A percentile compares a stretch with the other conserved stretches of the same genome.
Evolutionary conservation across 1,140 invertebrate genomes (phyloP).

Genomic region (Adoxophyes honmai): DNA sequence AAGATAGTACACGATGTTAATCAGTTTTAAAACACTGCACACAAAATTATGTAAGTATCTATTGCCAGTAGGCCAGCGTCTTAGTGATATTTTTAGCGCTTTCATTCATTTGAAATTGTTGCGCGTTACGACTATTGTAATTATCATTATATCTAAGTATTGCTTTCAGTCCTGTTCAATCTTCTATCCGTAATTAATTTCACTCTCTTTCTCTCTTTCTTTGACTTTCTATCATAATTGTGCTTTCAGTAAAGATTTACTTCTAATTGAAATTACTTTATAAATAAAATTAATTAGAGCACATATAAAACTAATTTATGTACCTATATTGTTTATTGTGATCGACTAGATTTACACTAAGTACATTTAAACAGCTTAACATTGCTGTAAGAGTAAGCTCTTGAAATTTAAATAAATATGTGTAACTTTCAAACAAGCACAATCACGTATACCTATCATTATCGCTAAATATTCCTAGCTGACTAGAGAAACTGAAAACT

Average conservation of each 20-base stretch:
- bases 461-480: background rate
- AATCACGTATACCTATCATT: background rate
- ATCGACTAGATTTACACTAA: background rate
- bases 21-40: slow-evolving; percentile 7
- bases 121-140: too few species aligned
- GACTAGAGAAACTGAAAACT: slow-evolving; percentile 1
- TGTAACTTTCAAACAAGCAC: background rate
- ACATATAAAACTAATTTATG: background rate
- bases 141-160: background rate
- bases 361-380: background rate
- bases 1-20: background rate
- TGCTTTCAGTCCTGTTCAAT: slow-evolving; percentile 9
- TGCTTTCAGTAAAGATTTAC: background rate
- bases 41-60: slow-evolving; percentile 7
- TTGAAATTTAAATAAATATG: background rate
- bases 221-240: too few species aligned
- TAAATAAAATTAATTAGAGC: background rate
- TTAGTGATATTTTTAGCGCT: background rate
- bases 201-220: background rate
- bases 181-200: background rate
- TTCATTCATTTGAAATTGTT: too few species aligned
- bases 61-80: background rate
- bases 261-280: background rate
- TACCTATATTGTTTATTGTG: background rate
- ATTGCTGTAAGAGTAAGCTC: background rate